Percentiles rank a stretch among this genome's conserved stretches.
Evolutionary conservation across 2,888 invertebrate genomes (phyloP).

Genomic region (Noctuana brunneofusca): DNA sequence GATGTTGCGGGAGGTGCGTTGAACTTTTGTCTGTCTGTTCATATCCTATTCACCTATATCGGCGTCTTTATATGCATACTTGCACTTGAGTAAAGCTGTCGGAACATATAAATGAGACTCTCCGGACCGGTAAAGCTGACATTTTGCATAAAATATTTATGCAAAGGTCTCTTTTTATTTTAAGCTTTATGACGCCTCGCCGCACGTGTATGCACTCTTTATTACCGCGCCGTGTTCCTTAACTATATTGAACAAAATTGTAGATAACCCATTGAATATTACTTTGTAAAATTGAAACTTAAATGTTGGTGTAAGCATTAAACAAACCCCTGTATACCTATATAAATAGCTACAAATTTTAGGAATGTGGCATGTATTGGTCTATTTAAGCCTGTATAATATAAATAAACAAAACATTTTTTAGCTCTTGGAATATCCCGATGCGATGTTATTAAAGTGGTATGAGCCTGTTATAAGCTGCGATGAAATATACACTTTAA

Average conservation of each 20-base stretch:
- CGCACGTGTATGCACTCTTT: neutral
- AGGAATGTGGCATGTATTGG: neutral
- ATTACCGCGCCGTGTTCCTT: neutral
- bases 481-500: conserved; percentile 1
- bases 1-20: conserved; percentile 63
- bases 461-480: neutral
- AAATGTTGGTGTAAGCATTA: neutral
- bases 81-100: conserved; percentile 39
- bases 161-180: conserved; percentile 1
- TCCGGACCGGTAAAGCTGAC: neutral
- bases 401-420: neutral
- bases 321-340: neutral
- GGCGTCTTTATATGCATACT: conserved; percentile 45
- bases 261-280: neutral
- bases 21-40: conserved; percentile 64
- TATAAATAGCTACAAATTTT: neutral
- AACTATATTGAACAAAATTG: neutral
- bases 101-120: conserved; percentile 33
- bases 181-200: neutral
- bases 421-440: neutral
- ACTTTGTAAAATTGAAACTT: neutral
- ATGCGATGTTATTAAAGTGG: neutral
- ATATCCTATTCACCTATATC: conserved; percentile 47
- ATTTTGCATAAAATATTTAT: neutral
- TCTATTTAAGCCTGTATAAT: neutral